These are phyloP conservation scores for Ceraclea dissimilis DNA, from an alignment of 2,888 invertebrate species.

Conservation along the genomic window DNA sequence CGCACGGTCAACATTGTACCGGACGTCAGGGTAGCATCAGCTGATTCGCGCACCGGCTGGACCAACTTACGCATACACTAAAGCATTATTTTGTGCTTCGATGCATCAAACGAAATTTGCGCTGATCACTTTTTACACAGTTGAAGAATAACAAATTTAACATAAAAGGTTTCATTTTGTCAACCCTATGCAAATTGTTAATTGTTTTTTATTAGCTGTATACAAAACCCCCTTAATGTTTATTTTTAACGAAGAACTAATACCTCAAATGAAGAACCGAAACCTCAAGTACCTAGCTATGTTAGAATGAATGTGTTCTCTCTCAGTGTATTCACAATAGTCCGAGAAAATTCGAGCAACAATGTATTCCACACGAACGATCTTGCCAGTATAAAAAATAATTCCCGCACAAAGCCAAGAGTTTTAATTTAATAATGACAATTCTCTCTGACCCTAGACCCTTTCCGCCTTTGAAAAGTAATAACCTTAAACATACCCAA, in stretches of 20 bases:
- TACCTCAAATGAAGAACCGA: neutral
- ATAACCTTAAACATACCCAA: conserved; percentile 9
- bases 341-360: neutral
- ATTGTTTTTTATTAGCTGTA: no score
- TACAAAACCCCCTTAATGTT: no score
- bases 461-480: conserved; percentile 7
- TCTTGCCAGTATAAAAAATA: neutral
- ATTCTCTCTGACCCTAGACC: conserved; percentile 7
- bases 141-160: no score
- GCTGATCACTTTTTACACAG: no score
- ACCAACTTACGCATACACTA: no score
- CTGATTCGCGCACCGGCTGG: no score
- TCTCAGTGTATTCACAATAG: neutral
- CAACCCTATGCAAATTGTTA: no score
- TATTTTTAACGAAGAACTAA: neutral
- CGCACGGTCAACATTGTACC: no score
- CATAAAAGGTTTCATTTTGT: no score
- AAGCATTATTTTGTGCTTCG: no score
- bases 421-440: conserved; percentile 17
- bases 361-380: conserved; percentile 8
- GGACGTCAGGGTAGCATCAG: no score
- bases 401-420: conserved; percentile 8
- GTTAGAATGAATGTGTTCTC: neutral
- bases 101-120: no score
- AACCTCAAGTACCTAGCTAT: neutral